A percentile compares a stretch with the other conserved stretches of the same genome.
phyloP scores from a whole-genome alignment of 2,888 invertebrate genomes.

The Rhopalosiphum nymphaeae region DNA sequence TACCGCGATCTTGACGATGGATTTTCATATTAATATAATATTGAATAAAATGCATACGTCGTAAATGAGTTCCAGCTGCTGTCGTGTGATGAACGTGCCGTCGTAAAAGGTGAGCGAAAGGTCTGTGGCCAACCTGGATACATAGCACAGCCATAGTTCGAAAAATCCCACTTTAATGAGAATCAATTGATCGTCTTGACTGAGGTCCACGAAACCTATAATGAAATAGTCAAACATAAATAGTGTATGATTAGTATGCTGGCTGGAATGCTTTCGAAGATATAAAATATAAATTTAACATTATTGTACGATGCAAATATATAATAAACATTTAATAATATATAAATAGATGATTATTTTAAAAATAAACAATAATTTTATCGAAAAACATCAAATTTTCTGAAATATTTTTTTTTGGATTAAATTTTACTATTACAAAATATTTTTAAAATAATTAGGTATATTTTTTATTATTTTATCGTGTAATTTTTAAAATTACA shows the following conservation, averaged over 20 bases:
- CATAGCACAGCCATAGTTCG: constrained; percentile 93
- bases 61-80: constrained; percentile 88
- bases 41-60: constrained; percentile 77
- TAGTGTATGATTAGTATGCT: neutral
- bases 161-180: constrained; percentile 97
- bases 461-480: no score
- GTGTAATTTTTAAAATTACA: no score
- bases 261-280: neutral
- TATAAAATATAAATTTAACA: neutral
- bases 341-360: neutral
- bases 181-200: constrained; percentile 96
- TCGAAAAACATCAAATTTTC: neutral
- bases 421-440: neutral
- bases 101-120: constrained; percentile 89
- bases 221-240: neutral
- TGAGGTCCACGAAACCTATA: constrained; percentile 75
- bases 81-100: constrained; percentile 84
- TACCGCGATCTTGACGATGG: neutral
- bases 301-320: neutral
- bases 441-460: neutral
- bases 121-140: constrained; percentile 83
- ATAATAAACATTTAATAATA: no score
- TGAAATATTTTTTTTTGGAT: neutral
- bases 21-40: neutral
- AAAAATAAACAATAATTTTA: neutral